Conservation (phyloP, 2,888 invertebrate species). For the Ramazzottius varieornatus region DNA sequence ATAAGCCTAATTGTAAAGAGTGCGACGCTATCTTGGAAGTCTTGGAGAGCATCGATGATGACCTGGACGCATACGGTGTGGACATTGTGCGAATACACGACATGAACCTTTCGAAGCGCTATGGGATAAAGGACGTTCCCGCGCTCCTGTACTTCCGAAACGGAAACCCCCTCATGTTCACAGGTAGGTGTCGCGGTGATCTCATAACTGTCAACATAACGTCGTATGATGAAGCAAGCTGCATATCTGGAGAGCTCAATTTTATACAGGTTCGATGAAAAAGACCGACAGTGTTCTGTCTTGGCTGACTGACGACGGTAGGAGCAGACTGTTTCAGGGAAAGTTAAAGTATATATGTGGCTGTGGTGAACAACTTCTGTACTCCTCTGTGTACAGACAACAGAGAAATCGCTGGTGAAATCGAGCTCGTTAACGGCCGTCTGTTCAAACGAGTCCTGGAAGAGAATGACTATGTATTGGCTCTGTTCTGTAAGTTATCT, state of each 20-base stretch:
- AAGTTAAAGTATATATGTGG: too few relatives aligned
- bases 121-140: slow-evolving; percentile 76
- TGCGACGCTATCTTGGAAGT: slow-evolving; percentile 68
- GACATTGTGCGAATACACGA: slow-evolving; percentile 78
- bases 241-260: not conserved
- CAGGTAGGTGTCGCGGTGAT: slow-evolving; percentile 29
- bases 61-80: slow-evolving; percentile 60
- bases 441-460: slow-evolving; percentile 60
- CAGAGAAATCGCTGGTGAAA: slow-evolving; percentile 69
- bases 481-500: slow-evolving; percentile 56
- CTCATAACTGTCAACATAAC: too few relatives aligned
- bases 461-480: slow-evolving; percentile 60
- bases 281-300: slow-evolving; percentile 70
- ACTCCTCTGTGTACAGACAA: too few relatives aligned
- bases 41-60: slow-evolving; percentile 61
- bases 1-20: slow-evolving; percentile 67
- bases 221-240: not conserved
- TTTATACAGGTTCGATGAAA: slow-evolving; percentile 44
- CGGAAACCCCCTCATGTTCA: slow-evolving; percentile 59
- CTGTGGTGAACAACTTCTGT: too few relatives aligned
- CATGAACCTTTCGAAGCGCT: slow-evolving; percentile 62
- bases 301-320: slow-evolving; percentile 75
- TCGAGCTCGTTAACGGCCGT: slow-evolving; percentile 64
- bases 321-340: too few relatives aligned
- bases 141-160: slow-evolving; percentile 67